Percentiles rank a stretch among this genome's conserved stretches.
phyloP scores from a whole-genome alignment of 1,140 invertebrate species.

The Plutomurus gul region DNA sequence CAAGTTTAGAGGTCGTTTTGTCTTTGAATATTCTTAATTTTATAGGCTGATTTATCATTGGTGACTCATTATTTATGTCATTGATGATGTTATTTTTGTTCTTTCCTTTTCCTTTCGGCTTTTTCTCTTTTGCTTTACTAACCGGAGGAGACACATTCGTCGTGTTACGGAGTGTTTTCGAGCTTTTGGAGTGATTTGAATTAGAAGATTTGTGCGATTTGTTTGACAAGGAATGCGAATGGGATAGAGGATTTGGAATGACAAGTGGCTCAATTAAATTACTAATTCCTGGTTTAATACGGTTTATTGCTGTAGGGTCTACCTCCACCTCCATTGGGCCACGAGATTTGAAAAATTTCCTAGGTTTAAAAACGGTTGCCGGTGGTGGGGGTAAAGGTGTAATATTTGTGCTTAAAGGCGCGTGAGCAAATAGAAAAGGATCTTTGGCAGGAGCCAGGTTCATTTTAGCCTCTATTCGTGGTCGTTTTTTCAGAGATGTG shows the following conservation, averaged over 20 bases:
- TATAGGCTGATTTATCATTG: slow-evolving; percentile 65
- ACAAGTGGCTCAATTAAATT: slow-evolving; percentile 38
- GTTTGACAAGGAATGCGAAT: background rate
- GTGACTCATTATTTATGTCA: slow-evolving; percentile 33
- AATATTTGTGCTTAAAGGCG: slow-evolving; percentile 55
- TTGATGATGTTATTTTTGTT: slow-evolving; percentile 26
- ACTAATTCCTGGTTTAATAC: background rate
- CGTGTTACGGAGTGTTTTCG: slow-evolving; percentile 5
- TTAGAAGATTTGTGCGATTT: background rate
- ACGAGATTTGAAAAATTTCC: slow-evolving; percentile 88
- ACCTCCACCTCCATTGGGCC: slow-evolving; percentile 40
- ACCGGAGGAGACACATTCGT: slow-evolving; percentile 43
- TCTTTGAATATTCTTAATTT: slow-evolving; percentile 67
- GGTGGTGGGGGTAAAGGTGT: slow-evolving; percentile 54
- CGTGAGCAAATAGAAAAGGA: slow-evolving; percentile 24
- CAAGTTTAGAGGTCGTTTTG: slow-evolving; percentile 65
- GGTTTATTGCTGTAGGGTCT: background rate
- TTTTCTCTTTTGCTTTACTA: slow-evolving; percentile 57
- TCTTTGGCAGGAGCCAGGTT: background rate
- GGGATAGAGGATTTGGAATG: slow-evolving; percentile 39
- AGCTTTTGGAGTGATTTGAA: slow-evolving; percentile 17
- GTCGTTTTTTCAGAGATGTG: slow-evolving; percentile 37
- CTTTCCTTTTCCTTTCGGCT: slow-evolving; percentile 5
- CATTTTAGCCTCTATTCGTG: slow-evolving; percentile 26
- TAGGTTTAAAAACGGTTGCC: slow-evolving; percentile 68